Evolutionary conservation across 2,113 vertebrate genomes (phyloP), one percentile per base, ranked within the genome.

Genomic region (Scytalopus superciliaris): DNA sequence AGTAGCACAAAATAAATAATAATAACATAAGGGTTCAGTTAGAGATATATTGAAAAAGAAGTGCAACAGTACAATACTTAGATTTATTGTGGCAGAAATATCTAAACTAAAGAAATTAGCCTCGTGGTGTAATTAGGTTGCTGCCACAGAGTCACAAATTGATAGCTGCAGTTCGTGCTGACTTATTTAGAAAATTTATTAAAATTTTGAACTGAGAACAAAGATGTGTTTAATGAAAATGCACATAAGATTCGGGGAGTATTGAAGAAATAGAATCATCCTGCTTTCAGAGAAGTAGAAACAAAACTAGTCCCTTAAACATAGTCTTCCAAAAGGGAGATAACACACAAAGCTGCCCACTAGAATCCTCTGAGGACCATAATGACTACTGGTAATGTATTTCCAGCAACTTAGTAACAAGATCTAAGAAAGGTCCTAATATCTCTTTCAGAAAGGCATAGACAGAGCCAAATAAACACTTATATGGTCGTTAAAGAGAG

Each of bases 71-170:
- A 53, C 33, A 81, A 16, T 75, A 55, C 55, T 42, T 81, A 42
- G 22, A 50, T 89, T 91, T 91, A n/a, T 91, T 84, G 35, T 89
- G 33, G 35, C 12, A 81, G 89, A 82, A 72, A 55, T 55, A 30
- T 17, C 19, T 64, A 37, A 89, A 39, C 35, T 10, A 67, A 89
- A 74, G 25, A 87, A 59, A 16, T 39, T 42, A 62, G 24, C 47
- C 27, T 70, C 72, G 22, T 12, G 13, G 9, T 87, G 21, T 87
- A 42, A 81, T 70, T 81, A 74, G 27, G 49, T 64, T 87, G 60
- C 33, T 94, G 56, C 56, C 69, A 70, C 19, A 68, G 56, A 82
- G 72, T 47, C 59, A 11, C 27, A 17, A 55, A 56, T 70, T 67
- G 39, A 55, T 84, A 57, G 22, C n/a, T 80, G 25, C 70, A 35